Conservation (phyloP, 2,888 invertebrate species). For the Caradrina kadenii region DNA sequence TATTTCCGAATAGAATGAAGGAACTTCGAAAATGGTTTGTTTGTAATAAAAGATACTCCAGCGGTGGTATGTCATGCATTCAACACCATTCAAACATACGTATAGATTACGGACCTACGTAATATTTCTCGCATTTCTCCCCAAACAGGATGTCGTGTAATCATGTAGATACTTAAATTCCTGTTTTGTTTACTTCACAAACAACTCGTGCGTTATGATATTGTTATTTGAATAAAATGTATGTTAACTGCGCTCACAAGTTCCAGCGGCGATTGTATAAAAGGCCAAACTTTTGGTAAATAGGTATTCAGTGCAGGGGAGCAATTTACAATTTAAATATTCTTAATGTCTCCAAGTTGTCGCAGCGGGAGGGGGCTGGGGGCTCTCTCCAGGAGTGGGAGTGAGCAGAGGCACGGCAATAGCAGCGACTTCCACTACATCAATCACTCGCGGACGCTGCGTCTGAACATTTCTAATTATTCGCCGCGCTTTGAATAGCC, state of each 20-base stretch:
- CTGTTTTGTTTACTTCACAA: constrained; percentile 51
- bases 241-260: constrained; percentile 62
- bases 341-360: constrained; percentile 90
- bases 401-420: constrained; percentile 62
- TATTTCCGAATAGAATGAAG: constrained; percentile 3
- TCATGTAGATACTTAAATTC: constrained; percentile 51
- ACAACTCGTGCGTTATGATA: constrained; percentile 51
- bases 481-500: constrained; percentile 80
- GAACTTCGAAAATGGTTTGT: constrained; percentile 26
- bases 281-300: constrained; percentile 83
- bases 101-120: not conserved
- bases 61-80: constrained; percentile 43
- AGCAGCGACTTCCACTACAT: constrained; percentile 88
- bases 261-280: constrained; percentile 72
- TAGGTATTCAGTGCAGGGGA: constrained; percentile 89
- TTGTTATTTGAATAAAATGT: constrained; percentile 63
- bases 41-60: constrained; percentile 26
- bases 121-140: constrained; percentile 10
- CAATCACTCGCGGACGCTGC: constrained; percentile 89
- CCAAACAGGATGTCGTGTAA: constrained; percentile 39
- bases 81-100: constrained; percentile 8
- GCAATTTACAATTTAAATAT: constrained; percentile 91
- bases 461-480: constrained; percentile 90
- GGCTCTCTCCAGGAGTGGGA: constrained; percentile 61
- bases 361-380: constrained; percentile 69